A percentile compares a stretch with the other conserved stretches of the same genome.
Conservation (phyloP, 2,888 invertebrate genomes). For the Sarcophaga carnaria region DNA sequence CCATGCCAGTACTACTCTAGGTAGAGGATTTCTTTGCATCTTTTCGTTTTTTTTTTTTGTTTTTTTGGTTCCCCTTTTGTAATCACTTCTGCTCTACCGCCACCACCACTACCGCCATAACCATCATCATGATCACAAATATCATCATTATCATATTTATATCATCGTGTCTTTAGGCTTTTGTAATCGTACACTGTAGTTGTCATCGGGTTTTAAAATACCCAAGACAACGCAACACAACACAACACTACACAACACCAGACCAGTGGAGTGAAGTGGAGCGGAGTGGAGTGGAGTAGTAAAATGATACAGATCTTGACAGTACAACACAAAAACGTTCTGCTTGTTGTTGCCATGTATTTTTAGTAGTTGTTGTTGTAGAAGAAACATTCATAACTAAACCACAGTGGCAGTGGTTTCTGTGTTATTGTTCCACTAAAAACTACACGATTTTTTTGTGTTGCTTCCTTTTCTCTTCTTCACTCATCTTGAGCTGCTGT, state of each 20-base stretch:
- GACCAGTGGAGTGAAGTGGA: background rate
- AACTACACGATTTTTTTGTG: background rate
- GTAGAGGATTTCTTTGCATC: slow-evolving; percentile 11
- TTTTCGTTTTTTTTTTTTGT: background rate
- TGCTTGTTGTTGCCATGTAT: too few relatives aligned
- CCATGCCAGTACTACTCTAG: too few relatives aligned
- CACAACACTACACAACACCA: slow-evolving; percentile 29
- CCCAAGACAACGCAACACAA: too few relatives aligned
- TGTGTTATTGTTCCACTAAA: slow-evolving; percentile 54
- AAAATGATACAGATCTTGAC: slow-evolving; percentile 64
- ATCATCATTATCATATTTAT: too few relatives aligned
- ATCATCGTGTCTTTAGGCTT: slow-evolving; percentile 1
- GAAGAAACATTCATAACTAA: background rate
- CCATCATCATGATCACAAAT: background rate
- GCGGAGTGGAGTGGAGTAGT: slow-evolving; percentile 14
- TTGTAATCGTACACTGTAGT: slow-evolving; percentile 42
- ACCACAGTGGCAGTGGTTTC: slow-evolving; percentile 38
- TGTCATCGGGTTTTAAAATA: slow-evolving; percentile 57
- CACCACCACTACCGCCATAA: too few relatives aligned
- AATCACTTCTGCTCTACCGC: background rate
- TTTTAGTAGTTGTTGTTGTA: too few relatives aligned
- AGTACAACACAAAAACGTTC: background rate
- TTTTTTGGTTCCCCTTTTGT: background rate
- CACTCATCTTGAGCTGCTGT: slow-evolving; percentile 7
- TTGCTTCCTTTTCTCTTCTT: background rate